These are phyloP conservation scores for Mythimna pallens DNA, from an alignment of 2,888 invertebrate genomes.

Conservation along the genomic window DNA sequence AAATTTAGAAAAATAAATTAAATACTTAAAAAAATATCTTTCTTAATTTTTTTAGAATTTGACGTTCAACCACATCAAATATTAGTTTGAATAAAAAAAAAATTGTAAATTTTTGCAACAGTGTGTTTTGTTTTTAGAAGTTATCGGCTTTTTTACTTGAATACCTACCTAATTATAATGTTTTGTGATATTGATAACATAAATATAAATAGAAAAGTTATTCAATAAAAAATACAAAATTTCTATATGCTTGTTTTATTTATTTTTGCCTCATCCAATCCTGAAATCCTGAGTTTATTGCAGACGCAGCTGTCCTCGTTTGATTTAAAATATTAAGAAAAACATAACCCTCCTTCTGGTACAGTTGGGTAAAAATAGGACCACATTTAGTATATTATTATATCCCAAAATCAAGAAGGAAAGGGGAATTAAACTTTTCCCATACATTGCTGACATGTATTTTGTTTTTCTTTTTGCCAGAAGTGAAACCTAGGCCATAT, in stretches of 20 bases:
- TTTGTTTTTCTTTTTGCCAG: too few species aligned
- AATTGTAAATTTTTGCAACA: constrained; percentile 48
- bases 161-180: constrained; percentile 85
- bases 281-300: background rate
- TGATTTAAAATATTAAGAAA: background rate
- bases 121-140: constrained; percentile 81
- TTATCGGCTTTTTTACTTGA: constrained; percentile 87
- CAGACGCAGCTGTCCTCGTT: background rate
- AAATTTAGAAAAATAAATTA: constrained; percentile 31
- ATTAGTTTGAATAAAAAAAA: constrained; percentile 13
- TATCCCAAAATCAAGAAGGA: too few species aligned
- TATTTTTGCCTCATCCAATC: constrained; percentile 16
- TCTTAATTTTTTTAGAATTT: background rate
- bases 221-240: constrained; percentile 89
- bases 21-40: background rate
- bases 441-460: too few species aligned
- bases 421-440: too few species aligned
- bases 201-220: constrained; percentile 83
- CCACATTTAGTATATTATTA: too few species aligned
- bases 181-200: constrained; percentile 87
- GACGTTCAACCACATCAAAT: background rate
- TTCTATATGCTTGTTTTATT: constrained; percentile 74
- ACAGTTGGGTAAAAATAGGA: too few species aligned
- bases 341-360: too few species aligned
- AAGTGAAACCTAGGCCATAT: too few species aligned